Base-by-base conservation (phyloP, 2,113 vertebrate genomes). In the Pavo muticus region DNA sequence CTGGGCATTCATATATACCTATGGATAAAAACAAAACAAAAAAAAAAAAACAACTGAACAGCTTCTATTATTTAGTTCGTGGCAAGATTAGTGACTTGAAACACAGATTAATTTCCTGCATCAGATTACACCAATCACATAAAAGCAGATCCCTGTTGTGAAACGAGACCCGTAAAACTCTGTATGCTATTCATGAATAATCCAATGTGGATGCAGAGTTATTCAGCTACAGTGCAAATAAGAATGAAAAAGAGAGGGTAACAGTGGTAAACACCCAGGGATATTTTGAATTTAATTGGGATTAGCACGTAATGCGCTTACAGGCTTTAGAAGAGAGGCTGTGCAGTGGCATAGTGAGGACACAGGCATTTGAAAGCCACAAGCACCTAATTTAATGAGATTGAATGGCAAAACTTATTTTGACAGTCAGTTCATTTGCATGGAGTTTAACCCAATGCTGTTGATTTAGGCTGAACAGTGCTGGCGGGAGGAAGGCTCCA, bases 211-310 rank as follows among this genome's bases (percentile, higher is more conserved):
- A 69, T 40, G 81, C 63, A 74, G 74, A 92, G 71, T 91, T 92
- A 95, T 68, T 94, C 77, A 86, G 73, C 68, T 70, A 63, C 73
- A 57, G 54, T 73, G 90, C 86, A 91, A 94, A 93, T 91, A 96
- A 69, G 70, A 96, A 88, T 56, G 72, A 83, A 93, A 94, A 90
- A 87, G 91, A 95, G 93, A 93, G 84, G 85, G 67, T 76, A 84
- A 85, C 78, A 74, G 96, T 39, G 2, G 90, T 89, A 94, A 96
- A 94, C 94, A 96, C 90, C 68, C 80, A 68, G 61, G 73, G 89
- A 91, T 92, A 83, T 88, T 94, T 94, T 79, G 78, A 91, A 95
- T 94, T 92, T 94, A 92, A 94, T 93, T 97, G 80, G 94, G 93
- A 95, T 92, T 89, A 91, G 75, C 92, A 80, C 23, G 37, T 90